A percentile compares a stretch with the other conserved stretches of the same genome.
Conservation (phyloP, 2,113 vertebrate species). For the Pyxicephalus adspersus region DNA sequence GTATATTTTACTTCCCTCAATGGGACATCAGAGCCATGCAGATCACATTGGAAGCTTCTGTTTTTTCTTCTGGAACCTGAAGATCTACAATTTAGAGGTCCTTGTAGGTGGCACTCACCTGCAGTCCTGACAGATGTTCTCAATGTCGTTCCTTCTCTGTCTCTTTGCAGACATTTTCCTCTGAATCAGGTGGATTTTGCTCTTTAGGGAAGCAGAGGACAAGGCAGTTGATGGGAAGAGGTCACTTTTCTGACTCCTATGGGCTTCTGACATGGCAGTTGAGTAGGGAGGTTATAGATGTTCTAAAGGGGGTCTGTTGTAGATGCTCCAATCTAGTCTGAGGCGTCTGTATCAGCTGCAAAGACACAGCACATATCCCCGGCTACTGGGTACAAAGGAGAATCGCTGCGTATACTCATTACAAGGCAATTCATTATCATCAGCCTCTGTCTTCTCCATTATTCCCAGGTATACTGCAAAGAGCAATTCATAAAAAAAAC, state of each 20-base stretch:
- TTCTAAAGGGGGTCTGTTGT: background rate
- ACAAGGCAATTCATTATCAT: slow-evolving; percentile 23
- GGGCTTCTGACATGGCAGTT: slow-evolving; percentile 19
- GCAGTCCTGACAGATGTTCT: slow-evolving; percentile 63
- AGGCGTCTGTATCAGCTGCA: slow-evolving; percentile 54
- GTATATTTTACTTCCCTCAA: no score
- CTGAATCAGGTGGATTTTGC: slow-evolving; percentile 66
- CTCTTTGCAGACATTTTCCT: slow-evolving; percentile 54
- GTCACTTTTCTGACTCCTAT: slow-evolving; percentile 54
- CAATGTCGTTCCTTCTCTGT: slow-evolving; percentile 56
- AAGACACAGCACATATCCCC: slow-evolving; percentile 19
- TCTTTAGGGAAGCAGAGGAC: slow-evolving; percentile 68
- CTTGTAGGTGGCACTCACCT: slow-evolving; percentile 64
- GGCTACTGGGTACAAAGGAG: background rate
- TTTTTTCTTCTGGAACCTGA: no score
- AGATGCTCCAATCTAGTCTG: background rate
- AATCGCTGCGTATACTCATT: background rate
- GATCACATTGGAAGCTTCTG: no score
- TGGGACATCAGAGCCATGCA: no score
- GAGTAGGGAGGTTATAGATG: background rate
- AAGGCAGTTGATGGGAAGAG: slow-evolving; percentile 61
- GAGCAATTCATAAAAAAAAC: no score
- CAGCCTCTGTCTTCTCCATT: no score
- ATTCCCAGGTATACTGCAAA: no score
- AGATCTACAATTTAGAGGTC: no score